Evolutionary conservation across 2,888 invertebrate genomes (phyloP), one percentile per base, ranked within the genome.

Genomic region (Torymus tubicola): DNA sequence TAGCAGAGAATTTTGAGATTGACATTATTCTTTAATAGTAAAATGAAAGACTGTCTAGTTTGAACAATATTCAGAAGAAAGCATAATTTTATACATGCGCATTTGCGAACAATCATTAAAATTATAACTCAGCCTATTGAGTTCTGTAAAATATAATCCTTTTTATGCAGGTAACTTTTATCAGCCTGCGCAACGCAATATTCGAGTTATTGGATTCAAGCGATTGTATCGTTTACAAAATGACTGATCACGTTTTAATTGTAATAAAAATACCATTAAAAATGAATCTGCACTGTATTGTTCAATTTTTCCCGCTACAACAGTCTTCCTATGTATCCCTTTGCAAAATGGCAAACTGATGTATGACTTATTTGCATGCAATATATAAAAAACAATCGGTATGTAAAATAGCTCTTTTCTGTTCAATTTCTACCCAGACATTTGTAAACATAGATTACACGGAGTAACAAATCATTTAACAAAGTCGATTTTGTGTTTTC

Each of bases 351-450:
- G 21, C 64, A 64, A 76, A 80, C 67, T 18, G n/a, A 21, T 58
- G 18, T 69, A 72, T 55, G 21, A 68, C 64, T 80, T 73, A 53
- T 14, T 42, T 58, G 50, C 50, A 72, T 74, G 72, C 11, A 74
- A 50, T 75, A 52, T 65, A 64, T 75, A 75, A 53, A 78, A 76
- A 77, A 75, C 64, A 68, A 68, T 78, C 82, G 52, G 79, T 85
- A 84, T 84, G 81, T 85, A 86, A 86, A 86, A 86, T 86, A 86
- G 77, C 80, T 86, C 85, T 85, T 85, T 84, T 85, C 61, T 84
- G 75, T 42, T 80, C 60, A 78, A 70, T 64, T 82, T 81, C 69
- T 81, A 83, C 81, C 70, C 72, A 82, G 68, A 81, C 64, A 73
- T 82, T 80, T 68, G 81, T 78, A 69, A 82, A 84, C 70, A 81